phyloP scores from a whole-genome alignment of 2,797 vertebrate genomes.

The Danio choprae region DNA sequence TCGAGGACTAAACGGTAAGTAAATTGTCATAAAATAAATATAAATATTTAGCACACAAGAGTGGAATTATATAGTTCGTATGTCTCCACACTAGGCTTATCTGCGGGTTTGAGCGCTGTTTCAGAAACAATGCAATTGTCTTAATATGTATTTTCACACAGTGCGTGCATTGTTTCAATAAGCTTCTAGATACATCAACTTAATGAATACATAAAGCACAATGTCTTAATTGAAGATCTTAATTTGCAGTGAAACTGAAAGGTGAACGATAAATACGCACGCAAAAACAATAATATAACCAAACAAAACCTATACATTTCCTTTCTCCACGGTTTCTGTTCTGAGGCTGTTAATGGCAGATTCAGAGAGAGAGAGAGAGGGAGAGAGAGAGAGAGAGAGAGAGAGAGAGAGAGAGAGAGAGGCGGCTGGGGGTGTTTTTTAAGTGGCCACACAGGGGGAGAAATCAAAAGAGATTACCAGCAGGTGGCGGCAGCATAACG shows the following conservation, averaged over 20 bases:
- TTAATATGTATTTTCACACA: background rate
- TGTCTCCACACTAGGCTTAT: background rate
- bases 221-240: background rate
- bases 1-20: background rate
- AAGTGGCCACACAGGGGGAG: conserved; percentile 73
- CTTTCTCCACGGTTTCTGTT: background rate
- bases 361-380: conserved; percentile 15
- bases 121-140: background rate
- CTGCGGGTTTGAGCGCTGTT: background rate
- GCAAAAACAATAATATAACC: background rate
- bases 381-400: conserved; percentile 45
- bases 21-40: background rate
- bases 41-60: background rate
- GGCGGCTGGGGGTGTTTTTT: conserved; percentile 70
- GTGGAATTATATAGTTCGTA: background rate
- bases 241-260: background rate
- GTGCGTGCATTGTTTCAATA: background rate
- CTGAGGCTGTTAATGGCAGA: background rate
- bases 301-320: background rate
- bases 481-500: conserved; percentile 87
- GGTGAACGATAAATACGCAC: background rate
- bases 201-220: no score
- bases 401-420: conserved; percentile 63
- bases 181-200: no score
- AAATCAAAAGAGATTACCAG: conserved; percentile 85